Base-by-base conservation (phyloP, 2,888 invertebrate species). In the Julus scanicus region DNA sequence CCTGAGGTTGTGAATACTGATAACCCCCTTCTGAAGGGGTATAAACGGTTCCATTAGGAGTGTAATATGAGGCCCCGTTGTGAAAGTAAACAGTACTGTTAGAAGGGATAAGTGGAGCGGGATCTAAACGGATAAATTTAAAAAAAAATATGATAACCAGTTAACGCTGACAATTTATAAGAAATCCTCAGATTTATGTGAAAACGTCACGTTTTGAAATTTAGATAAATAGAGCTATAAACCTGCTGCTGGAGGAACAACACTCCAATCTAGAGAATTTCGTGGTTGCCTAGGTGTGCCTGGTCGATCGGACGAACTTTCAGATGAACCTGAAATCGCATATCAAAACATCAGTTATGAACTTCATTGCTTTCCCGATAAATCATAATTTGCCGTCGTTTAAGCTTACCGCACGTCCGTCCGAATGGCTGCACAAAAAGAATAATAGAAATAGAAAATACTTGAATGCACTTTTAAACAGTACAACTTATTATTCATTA, bases 31-130 rank as follows among this genome's bases (percentile, higher is more conserved):
- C 91, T 13, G 92, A 90, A 89, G 92, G 92, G 90, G 92, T 92
- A 88, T 92, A 91, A 17, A 93, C 92, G 91, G 93, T 92, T 88
- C 93, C 93, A 91, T 93, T 92, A 89, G 93, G 93, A 90, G 92
- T 92, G 39, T 92, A 92, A 90, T 92, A 92, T 13, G 85, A 85
- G 20, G 85, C 85, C 17, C 94, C 94, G 88, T 93, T 91, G 89
- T 93, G 92, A 89, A 92, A 92, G 89, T 94, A 93, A 89, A 92
- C 92, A 89, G 93, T 92, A 91, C 93, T 93, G 88, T 93, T 93
- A 90, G 93, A 92, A 88, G 84, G 84, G 44, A 87, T 39, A 37
- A 87, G 71, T 20, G 88, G 89, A 17, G 88, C 85, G 80, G 88
- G 89, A 80, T 90, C 90, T 89, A 86, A 44, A 53, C 80, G 88